A percentile compares a stretch with the other conserved stretches of the same genome.
These are phyloP conservation scores for Matsumyia berberina DNA, from an alignment of 2,888 invertebrate species.

Conservation along the genomic window DNA sequence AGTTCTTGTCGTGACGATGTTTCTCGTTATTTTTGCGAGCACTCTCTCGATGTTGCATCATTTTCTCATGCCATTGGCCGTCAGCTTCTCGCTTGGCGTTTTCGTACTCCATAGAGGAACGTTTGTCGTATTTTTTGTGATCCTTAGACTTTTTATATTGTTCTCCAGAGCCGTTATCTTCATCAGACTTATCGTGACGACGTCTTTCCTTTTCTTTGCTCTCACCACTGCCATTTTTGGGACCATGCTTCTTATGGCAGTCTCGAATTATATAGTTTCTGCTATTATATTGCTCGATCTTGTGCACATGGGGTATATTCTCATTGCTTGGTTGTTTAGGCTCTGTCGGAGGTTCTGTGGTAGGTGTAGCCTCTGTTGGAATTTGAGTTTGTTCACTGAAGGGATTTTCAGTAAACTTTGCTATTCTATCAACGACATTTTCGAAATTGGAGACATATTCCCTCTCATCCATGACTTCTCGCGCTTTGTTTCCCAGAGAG, in stretches of 20 bases:
- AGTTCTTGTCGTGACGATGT: conserved; percentile 80
- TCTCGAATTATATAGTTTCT: conserved; percentile 57
- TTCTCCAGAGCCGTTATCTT: conserved; percentile 53
- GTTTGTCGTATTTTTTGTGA: conserved; percentile 59
- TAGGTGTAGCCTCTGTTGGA: background rate
- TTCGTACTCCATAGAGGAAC: conserved; percentile 53
- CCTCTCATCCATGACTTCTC: conserved; percentile 23
- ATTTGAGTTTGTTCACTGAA: conserved; percentile 18
- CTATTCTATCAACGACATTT: conserved; percentile 26
- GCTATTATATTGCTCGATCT: conserved; percentile 30
- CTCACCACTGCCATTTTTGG: conserved; percentile 44
- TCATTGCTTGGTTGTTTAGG: conserved; percentile 9
- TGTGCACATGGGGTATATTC: conserved; percentile 54
- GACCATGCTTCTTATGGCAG: conserved; percentile 42
- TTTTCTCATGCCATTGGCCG: conserved; percentile 81
- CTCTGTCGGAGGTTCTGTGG: background rate
- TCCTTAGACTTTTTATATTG: conserved; percentile 60
- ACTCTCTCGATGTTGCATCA: conserved; percentile 82
- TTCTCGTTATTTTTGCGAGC: conserved; percentile 79
- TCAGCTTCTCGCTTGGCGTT: conserved; percentile 74
- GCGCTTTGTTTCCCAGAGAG: conserved; percentile 17
- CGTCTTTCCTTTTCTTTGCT: conserved; percentile 60
- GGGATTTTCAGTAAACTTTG: conserved; percentile 40
- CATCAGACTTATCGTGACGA: conserved; percentile 62
- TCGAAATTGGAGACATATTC: conserved; percentile 37